phyloP scores from a whole-genome alignment of 1,140 invertebrate species.

The Vollenhovia emeryi region DNA sequence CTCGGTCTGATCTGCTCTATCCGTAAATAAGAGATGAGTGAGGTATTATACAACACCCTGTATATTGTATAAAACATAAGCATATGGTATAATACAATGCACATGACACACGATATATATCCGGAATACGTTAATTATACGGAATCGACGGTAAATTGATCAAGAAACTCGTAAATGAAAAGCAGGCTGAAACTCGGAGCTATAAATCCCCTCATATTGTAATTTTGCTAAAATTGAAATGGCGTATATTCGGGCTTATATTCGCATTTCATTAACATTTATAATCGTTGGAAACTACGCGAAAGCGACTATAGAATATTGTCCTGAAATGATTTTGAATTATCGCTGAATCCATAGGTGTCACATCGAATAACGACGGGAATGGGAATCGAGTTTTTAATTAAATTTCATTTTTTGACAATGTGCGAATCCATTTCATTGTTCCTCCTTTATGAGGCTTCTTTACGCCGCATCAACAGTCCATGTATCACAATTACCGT shows the following conservation, averaged over 20 bases:
- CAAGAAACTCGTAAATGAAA: background rate
- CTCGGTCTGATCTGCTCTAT: too few relatives aligned
- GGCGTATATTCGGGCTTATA: background rate
- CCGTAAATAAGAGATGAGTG: too few relatives aligned
- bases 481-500: background rate
- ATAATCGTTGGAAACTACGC: background rate
- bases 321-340: background rate
- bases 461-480: background rate
- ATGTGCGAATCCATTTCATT: background rate
- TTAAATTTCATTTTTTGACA: background rate
- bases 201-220: background rate
- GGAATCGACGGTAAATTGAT: background rate
- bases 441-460: background rate
- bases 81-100: background rate
- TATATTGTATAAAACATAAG: too few relatives aligned
- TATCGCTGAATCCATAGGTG: background rate
- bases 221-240: slow-evolving; percentile 3
- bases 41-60: too few relatives aligned
- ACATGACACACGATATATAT: background rate
- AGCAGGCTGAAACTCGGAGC: background rate
- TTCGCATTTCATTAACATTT: slow-evolving; percentile 11
- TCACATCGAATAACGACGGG: background rate
- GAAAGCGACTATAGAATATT: slow-evolving; percentile 2
- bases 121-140: background rate
- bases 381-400: background rate